A percentile compares a stretch with the other conserved stretches of the same genome.
phyloP scores from a whole-genome alignment of 2,888 invertebrate genomes.

The Entomobrya proxima region DNA sequence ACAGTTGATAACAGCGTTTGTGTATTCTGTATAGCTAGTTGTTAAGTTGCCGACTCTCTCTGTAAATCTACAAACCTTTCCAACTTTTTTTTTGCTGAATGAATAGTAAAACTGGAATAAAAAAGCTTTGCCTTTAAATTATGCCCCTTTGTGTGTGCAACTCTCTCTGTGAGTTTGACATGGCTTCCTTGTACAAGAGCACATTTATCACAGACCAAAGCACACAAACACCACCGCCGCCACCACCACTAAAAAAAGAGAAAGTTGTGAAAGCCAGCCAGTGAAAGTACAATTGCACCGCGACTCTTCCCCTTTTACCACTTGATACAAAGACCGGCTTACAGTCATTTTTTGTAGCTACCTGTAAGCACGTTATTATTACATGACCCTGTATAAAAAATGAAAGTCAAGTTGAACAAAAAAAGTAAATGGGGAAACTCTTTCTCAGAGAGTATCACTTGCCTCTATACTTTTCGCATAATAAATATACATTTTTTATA shows the following conservation, averaged over 20 bases:
- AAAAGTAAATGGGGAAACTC: neutral
- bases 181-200: neutral
- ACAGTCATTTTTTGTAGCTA: conserved; percentile 8
- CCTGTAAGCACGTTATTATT: conserved; percentile 8
- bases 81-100: too few relatives aligned
- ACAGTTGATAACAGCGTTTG: too few relatives aligned
- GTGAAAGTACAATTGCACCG: neutral
- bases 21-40: too few relatives aligned
- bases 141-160: neutral
- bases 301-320: neutral
- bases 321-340: neutral
- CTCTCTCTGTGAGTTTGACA: conserved; percentile 5
- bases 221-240: conserved; percentile 9
- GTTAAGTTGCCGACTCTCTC: too few relatives aligned
- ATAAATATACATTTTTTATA: neutral
- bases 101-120: conserved; percentile 5
- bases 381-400: conserved; percentile 3
- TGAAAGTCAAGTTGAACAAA: conserved; percentile 10
- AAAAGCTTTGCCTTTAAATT: conserved; percentile 12
- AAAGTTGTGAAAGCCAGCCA: too few relatives aligned
- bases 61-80: too few relatives aligned
- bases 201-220: too few relatives aligned
- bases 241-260: too few relatives aligned
- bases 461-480: neutral
- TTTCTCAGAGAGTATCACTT: conserved; percentile 11